Evolutionary conservation across 1,140 invertebrate species (phyloP), one percentile per base, ranked within the genome.

Genomic region (Dufourea novaeangliae): DNA sequence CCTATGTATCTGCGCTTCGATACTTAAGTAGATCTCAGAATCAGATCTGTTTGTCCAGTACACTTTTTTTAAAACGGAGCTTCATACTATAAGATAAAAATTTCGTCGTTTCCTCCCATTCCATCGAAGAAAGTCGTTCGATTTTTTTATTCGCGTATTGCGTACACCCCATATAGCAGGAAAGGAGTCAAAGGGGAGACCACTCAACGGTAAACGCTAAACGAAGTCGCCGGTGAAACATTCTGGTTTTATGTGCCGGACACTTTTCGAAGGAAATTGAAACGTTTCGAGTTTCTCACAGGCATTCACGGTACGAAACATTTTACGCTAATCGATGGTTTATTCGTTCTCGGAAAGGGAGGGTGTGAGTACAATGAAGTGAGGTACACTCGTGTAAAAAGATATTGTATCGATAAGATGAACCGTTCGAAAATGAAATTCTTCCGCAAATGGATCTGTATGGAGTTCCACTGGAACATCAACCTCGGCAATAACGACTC

Each of bases 161-260:
- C 11, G 54, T 27, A 5, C 25, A 56, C 12, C 54, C 29, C 25
- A 14, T 29, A 56, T 29, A 25, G 25, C 50, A 14, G 11, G 17
- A 12, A 56, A 25, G 29, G 54, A 27, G 25, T 14, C 22, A 12
- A 14, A 29, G 12, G 25, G 12, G 54, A 29, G 54, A 29, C 10
- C 27, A 17, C 12, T 29, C 25, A 11, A 29, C 54, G 27, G 54
- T 27, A 54, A 27, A 54, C 10, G 52, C 29, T 10, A 11, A 29
- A 56, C 25, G 27, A 56, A 56, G 12, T 56, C 27, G 25, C 54
- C 25, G 54, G 25, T 17, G 25, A 27, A 54, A 54, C 52, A 54
- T 54, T 54, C 52, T 25, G 22, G 22, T 54, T 54, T 54, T 54
- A 54, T 27, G 52, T 54, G 12, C 22, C n/a, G 52, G 52, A 56